Evolutionary conservation across 2,888 invertebrate genomes (phyloP).

Genomic region (Lithophane leautieri): DNA sequence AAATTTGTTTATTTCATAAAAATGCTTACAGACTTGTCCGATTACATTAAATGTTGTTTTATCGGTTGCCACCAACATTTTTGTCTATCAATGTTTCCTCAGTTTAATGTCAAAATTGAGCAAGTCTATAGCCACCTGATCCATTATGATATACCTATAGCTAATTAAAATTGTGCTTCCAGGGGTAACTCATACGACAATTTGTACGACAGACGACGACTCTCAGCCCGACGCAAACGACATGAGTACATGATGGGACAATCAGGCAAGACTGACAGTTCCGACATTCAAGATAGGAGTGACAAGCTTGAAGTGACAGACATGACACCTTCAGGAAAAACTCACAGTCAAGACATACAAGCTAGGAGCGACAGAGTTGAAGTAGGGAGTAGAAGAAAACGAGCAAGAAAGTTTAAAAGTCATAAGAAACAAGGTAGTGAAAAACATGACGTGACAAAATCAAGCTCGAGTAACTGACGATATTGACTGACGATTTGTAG

Average conservation of each 20-base stretch:
- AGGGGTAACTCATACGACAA: conserved; percentile 71
- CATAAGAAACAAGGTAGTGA: conserved; percentile 4
- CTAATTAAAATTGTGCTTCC: conserved; percentile 45
- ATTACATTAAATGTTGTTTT: too few species aligned
- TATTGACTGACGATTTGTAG: conserved; percentile 16
- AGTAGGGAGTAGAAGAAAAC: conserved; percentile 17
- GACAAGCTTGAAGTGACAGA: conserved; percentile 38
- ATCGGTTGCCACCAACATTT: too few species aligned
- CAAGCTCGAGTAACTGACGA: conserved; percentile 5
- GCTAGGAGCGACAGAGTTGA: conserved; percentile 20
- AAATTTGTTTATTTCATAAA: too few species aligned
- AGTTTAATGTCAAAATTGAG: neutral
- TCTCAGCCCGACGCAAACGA: conserved; percentile 76
- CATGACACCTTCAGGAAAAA: conserved; percentile 10
- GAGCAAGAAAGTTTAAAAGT: conserved; percentile 31
- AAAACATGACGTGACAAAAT: conserved; percentile 16
- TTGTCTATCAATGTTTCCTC: too few species aligned
- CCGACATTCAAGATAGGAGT: conserved; percentile 19
- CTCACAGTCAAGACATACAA: conserved; percentile 40
- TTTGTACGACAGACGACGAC: conserved; percentile 72
- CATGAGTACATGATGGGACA: conserved; percentile 63
- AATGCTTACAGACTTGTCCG: too few species aligned
- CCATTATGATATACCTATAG: neutral
- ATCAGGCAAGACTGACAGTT: conserved; percentile 61
- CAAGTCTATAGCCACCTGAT: neutral